Evolutionary conservation across 2,113 vertebrate genomes (phyloP), one percentile per base, ranked within the genome.

Genomic region (Macrotis lagotis): DNA sequence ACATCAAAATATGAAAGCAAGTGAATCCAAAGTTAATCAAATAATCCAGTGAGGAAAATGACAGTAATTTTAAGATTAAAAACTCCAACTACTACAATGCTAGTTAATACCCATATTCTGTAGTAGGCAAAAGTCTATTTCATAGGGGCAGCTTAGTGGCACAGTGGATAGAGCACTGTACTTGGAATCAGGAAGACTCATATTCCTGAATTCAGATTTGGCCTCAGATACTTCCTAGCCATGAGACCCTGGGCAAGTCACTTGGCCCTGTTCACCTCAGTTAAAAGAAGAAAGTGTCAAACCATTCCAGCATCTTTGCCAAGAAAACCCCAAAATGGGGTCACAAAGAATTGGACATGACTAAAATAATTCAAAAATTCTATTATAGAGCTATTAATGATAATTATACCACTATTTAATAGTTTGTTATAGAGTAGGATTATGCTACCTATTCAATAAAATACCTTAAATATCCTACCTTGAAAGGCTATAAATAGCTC

Each of bases 401-500:
- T 83, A 44, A 74, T n/a, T 74, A 74, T 74, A 19, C n/a, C n/a
- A 83, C 16, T 44, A 94, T 74, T 96, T 66, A 96, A 55, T n/a
- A 2, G 95, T 55, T 51, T 93, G 48, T 0, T 52, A 95, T 51
- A 0, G 0, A 53, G 88, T 50, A 94, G 37, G 11, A 55, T 55
- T 90, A 96, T 37, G 50, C 26, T 37, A 94, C n/a, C 90, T 83
- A 95, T 94, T 96, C 92, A 93, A 47, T 48, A 51, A 91, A 92
- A 96, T 94, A 96, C 53, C 12, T 90, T 53, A 19, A 10, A 1
- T 94, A 48, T 0, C 49, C 98, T 98, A 98, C 98, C 98, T 98
- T 98, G 97, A 95, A 98, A 98, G 22, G 95, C 90, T 95, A 98
- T 91, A 90, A 99, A 99, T 0, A 99, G 97, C 10, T 98, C 96